phyloP scores from a whole-genome alignment of 1,140 invertebrate species.

The Drosophila sechellia region DNA sequence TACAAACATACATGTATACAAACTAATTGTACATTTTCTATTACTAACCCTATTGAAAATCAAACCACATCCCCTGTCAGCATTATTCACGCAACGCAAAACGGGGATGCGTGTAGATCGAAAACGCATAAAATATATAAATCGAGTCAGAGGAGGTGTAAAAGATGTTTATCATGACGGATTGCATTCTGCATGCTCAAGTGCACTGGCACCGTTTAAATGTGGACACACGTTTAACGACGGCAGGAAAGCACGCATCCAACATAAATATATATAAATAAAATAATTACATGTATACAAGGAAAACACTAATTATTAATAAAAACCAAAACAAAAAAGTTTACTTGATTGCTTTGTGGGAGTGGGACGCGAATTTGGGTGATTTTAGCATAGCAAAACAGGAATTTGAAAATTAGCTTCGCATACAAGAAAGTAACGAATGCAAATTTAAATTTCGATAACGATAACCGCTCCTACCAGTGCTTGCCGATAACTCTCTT shows the following conservation, averaged over 20 bases:
- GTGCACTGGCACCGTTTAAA: conserved; percentile 46
- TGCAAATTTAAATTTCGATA: not conserved
- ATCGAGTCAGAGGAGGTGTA: conserved; percentile 17
- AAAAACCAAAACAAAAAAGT: conserved; percentile 58
- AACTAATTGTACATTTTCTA: conserved; percentile 64
- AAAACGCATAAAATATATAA: conserved; percentile 22
- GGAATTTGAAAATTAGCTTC: too few species aligned
- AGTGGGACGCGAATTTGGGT: not conserved
- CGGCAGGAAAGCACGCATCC: conserved; percentile 45
- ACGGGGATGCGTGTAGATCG: conserved; percentile 14
- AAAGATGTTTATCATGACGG: conserved; percentile 24
- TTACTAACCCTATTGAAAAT: conserved; percentile 55
- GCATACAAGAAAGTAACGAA: not conserved
- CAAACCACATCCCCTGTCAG: conserved; percentile 21
- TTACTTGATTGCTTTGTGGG: conserved; percentile 3
- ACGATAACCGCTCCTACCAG: not conserved
- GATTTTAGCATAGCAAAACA: too few species aligned
- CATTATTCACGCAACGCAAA: not conserved
- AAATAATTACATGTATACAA: conserved; percentile 81
- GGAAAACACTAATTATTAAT: conserved; percentile 75
- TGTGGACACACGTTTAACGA: conserved; percentile 21
- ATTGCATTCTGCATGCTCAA: conserved; percentile 51
- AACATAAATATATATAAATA: conserved; percentile 63
- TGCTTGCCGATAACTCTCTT: not conserved
- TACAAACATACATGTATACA: conserved; percentile 50